Evolutionary conservation across 2,797 vertebrate genomes (phyloP).

Genomic region (Epinephelus coioides): DNA sequence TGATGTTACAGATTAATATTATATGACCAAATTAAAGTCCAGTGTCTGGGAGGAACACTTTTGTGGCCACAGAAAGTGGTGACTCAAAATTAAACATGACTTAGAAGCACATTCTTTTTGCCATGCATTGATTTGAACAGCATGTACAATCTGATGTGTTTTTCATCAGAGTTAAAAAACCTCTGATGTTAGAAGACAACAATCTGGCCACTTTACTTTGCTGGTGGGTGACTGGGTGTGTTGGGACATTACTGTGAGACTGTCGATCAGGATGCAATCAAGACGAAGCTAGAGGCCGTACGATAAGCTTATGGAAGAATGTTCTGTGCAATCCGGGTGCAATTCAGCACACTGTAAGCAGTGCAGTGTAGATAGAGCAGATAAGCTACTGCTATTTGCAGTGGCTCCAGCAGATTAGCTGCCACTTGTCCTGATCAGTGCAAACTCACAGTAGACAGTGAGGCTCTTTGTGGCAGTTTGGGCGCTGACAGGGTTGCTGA

Average conservation of each 20-base stretch:
- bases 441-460: slow-evolving; percentile 86
- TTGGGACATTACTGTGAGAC: slow-evolving; percentile 5
- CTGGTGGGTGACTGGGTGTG: not conserved
- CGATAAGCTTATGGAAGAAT: slow-evolving; percentile 38
- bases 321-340: slow-evolving; percentile 34
- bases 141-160: not conserved
- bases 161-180: slow-evolving; percentile 14
- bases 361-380: slow-evolving; percentile 56
- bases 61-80: not conserved
- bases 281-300: slow-evolving; percentile 45
- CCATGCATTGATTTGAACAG: not conserved
- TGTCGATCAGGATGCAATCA: slow-evolving; percentile 39
- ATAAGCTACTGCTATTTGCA: slow-evolving; percentile 66
- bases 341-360: slow-evolving; percentile 30
- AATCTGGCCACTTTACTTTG: not conserved
- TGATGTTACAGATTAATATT: not conserved
- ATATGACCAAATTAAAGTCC: slow-evolving; percentile 15
- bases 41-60: not conserved
- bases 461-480: slow-evolving; percentile 68
- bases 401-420: slow-evolving; percentile 62
- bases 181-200: slow-evolving; percentile 5
- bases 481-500: slow-evolving; percentile 82
- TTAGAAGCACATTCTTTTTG: not conserved
- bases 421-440: slow-evolving; percentile 54
- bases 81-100: not conserved